Conservation (phyloP, 1,140 invertebrate genomes). For the Drosophila simulans region DNA sequence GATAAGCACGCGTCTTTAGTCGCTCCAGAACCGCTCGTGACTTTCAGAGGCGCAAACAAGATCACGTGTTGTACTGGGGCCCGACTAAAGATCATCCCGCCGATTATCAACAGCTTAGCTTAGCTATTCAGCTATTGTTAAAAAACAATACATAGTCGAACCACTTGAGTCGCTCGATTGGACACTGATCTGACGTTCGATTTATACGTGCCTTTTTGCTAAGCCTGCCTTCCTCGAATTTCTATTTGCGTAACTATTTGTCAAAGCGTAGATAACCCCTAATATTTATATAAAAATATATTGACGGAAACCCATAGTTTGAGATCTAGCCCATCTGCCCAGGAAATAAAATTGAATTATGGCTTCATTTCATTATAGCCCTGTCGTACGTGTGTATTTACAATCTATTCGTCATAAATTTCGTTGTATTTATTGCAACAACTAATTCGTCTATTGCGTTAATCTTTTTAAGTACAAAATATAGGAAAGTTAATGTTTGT, state of each 20-base stretch:
- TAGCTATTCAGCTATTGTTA: background rate
- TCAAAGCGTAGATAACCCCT: slow-evolving; percentile 25
- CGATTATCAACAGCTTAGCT: slow-evolving; percentile 14
- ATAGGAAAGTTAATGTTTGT: no score
- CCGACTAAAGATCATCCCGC: slow-evolving; percentile 28
- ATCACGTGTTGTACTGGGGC: slow-evolving; percentile 63
- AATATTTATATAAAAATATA: background rate
- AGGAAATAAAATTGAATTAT: background rate
- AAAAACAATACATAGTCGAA: slow-evolving; percentile 6
- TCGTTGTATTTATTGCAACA: background rate
- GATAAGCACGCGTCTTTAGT: slow-evolving; percentile 61
- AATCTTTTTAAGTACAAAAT: background rate
- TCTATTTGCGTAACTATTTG: slow-evolving; percentile 35
- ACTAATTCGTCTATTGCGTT: background rate
- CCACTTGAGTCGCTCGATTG: background rate
- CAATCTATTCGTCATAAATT: background rate
- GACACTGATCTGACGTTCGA: slow-evolving; percentile 4
- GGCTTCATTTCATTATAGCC: background rate
- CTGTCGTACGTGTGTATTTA: background rate
- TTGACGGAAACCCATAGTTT: background rate
- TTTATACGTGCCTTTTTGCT: slow-evolving; percentile 23
- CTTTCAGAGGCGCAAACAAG: slow-evolving; percentile 54
- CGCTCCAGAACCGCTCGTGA: slow-evolving; percentile 43
- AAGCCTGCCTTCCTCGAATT: background rate
- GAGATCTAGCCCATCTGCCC: background rate